Evolutionary conservation across 2,888 invertebrate genomes (phyloP).

Genomic region (Calliscelio sp.): DNA sequence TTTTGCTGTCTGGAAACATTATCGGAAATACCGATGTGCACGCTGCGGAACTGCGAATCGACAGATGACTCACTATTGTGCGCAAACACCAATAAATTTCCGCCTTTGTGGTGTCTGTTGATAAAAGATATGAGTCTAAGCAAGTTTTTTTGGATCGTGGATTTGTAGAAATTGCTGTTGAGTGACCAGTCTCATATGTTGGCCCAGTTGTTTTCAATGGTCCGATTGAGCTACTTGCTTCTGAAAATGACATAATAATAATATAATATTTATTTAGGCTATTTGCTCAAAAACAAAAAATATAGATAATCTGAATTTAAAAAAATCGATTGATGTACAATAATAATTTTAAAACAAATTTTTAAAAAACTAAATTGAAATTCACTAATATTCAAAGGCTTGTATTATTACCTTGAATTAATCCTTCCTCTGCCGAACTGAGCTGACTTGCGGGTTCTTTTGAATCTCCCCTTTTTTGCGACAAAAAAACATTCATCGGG

Average conservation of each 20-base stretch:
- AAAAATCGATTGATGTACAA: too few relatives aligned
- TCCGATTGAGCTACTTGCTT: too few relatives aligned
- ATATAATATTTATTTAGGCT: too few relatives aligned
- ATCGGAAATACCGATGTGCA: conserved; percentile 41
- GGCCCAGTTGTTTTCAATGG: too few relatives aligned
- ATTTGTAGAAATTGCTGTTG: background rate
- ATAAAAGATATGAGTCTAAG: conserved; percentile 7
- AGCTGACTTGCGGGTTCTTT: background rate
- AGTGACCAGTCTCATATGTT: background rate
- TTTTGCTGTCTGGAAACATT: conserved; percentile 72
- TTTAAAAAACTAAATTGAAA: too few relatives aligned
- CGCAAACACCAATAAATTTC: conserved; percentile 38
- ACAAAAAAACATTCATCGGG: background rate
- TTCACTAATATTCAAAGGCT: background rate
- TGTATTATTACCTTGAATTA: too few relatives aligned
- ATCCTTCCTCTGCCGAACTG: too few relatives aligned
- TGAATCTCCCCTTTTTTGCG: too few relatives aligned
- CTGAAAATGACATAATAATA: too few relatives aligned
- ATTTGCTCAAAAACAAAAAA: too few relatives aligned
- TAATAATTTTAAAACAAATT: background rate
- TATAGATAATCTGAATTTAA: too few relatives aligned
- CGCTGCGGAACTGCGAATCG: conserved; percentile 36
- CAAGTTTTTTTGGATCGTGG: background rate
- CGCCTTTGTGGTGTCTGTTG: conserved; percentile 28
- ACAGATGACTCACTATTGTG: conserved; percentile 15